Evolutionary conservation across 2,888 invertebrate genomes (phyloP), one percentile per base, ranked within the genome.

Genomic region (Gryllus longicercus): DNA sequence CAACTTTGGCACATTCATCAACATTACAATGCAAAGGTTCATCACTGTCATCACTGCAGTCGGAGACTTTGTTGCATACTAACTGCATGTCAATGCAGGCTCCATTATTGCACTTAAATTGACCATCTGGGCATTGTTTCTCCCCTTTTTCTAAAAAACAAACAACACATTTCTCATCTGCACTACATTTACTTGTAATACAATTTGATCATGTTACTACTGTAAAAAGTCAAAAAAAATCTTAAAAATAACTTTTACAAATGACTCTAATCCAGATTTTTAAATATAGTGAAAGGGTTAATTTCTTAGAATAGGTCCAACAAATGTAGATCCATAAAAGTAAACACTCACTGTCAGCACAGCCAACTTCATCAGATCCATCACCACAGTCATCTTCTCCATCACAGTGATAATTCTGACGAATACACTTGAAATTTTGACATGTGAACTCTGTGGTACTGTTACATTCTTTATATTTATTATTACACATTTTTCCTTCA

Each of bases 311-410:
- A 38, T 38, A 38, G 38, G 38, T 38, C 38, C 38, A 38, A 38
- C 38, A 25, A 38, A 5, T 74, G 18, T 16, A 38, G n/a, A 12
- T 50, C 38, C 12, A 18, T 18, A 5, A 50, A 11, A 63, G 25
- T 38, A 50, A 78, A 51, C 82, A 88, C 90, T 88, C 86, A 90
- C 90, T 91, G 86, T 63, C 21, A 49, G 80, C 50, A 79, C 96
- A 96, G 80, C 91, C 93, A 49, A 94, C 93, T 89, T 99, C 99
- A 86, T 99, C 99, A 0, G 96, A 96, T 84, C 93, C 93, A 88
- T 99, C 98, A 0, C 96, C 95, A 85, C 98, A 99, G 87, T 99
- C 98, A 85, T 96, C 95, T 87, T 97, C 98, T 0, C 95, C 95
- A 85, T 96, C 92, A 84, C 92, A 92, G 77, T 92, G 90, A 85